Evolutionary conservation across 2,888 invertebrate species (phyloP).

Genomic region (Lymantria dispar): DNA sequence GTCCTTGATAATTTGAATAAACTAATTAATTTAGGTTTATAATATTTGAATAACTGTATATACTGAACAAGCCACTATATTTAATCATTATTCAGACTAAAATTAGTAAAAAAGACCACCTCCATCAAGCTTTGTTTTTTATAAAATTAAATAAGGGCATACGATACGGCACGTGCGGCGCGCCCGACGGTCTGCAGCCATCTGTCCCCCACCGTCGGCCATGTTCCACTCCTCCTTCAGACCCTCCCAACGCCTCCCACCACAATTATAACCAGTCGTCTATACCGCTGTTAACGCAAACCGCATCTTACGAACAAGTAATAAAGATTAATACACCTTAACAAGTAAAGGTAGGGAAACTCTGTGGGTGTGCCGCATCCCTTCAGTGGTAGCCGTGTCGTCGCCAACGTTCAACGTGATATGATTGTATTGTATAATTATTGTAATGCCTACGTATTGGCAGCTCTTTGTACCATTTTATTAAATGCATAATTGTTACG

Average conservation of each 20-base stretch:
- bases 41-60: too few relatives aligned
- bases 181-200: conserved; percentile 55
- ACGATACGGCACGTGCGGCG: conserved; percentile 40
- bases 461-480: conserved; percentile 31
- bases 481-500: conserved; percentile 20
- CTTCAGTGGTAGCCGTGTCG: conserved; percentile 62
- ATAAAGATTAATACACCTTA: conserved; percentile 73
- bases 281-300: conserved; percentile 56
- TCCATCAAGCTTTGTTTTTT: too few relatives aligned
- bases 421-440: conserved; percentile 43
- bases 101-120: too few relatives aligned
- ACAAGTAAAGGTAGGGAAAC: conserved; percentile 40
- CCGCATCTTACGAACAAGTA: conserved; percentile 57
- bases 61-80: too few relatives aligned
- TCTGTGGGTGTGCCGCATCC: conserved; percentile 66
- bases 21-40: too few relatives aligned
- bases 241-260: conserved; percentile 77
- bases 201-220: conserved; percentile 74
- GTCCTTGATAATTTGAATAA: too few relatives aligned
- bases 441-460: conserved; percentile 43
- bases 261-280: conserved; percentile 64
- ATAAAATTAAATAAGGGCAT: too few relatives aligned
- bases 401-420: conserved; percentile 64
- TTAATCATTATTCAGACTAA: too few relatives aligned
- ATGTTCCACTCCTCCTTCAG: conserved; percentile 74